These are phyloP conservation scores for Metellina segmentata DNA, from an alignment of 2,888 invertebrate genomes.

Conservation along the genomic window DNA sequence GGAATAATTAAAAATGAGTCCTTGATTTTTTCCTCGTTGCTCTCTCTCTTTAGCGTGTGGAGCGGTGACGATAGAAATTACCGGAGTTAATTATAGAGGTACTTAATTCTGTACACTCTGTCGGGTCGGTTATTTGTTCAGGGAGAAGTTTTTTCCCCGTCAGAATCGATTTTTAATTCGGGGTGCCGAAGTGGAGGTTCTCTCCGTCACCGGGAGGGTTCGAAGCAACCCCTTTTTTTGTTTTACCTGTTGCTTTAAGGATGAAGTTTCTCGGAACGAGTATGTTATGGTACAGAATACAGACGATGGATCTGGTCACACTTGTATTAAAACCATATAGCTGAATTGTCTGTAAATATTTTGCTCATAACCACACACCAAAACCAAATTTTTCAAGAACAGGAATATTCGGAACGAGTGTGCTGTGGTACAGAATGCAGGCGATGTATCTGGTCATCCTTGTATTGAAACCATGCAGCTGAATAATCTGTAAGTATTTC, in stretches of 20 bases:
- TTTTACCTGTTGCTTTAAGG: neutral
- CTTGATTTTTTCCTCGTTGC: conserved; percentile 1
- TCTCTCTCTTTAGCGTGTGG: neutral
- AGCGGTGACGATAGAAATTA: neutral
- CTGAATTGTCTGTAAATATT: no score
- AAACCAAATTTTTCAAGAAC: no score
- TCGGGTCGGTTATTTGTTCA: conserved; percentile 1
- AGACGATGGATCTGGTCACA: no score
- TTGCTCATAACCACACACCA: no score
- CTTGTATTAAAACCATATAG: no score
- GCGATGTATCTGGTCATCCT: no score
- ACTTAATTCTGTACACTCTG: conserved; percentile 1
- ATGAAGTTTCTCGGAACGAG: no score
- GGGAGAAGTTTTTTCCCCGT: neutral
- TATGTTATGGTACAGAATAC: no score
- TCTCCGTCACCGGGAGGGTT: neutral
- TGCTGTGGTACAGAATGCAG: no score
- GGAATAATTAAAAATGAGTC: conserved; percentile 66
- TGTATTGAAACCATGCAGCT: no score
- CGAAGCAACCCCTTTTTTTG: neutral
- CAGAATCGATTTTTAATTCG: neutral
- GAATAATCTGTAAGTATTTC: no score
- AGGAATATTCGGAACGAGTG: no score
- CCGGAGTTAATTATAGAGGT: conserved; percentile 58
- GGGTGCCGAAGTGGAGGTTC: neutral